These are phyloP conservation scores for Cyprinodon variegatus DNA, from an alignment of 2,113 vertebrate genomes.

Conservation along the genomic window DNA sequence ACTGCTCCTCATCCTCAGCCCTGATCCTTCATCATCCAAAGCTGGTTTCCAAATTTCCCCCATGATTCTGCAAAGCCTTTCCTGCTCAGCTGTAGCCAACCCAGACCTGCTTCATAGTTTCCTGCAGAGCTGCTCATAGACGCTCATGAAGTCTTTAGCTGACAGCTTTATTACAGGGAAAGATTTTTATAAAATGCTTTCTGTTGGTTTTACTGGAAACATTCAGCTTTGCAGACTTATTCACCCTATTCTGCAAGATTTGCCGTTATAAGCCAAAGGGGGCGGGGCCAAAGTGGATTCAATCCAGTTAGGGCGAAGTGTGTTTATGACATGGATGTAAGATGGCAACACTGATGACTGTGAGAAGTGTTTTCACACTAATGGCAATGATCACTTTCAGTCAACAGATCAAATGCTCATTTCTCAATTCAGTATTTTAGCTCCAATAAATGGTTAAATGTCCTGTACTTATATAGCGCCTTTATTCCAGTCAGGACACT, in stretches of 20 bases:
- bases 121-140: background rate
- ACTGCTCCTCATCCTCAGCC: background rate
- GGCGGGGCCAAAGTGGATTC: background rate
- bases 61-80: background rate
- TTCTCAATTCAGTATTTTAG: background rate
- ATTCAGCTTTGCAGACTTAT: background rate
- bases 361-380: too few species aligned
- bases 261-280: background rate
- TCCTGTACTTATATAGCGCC: too few species aligned
- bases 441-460: too few species aligned
- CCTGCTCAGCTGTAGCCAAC: background rate
- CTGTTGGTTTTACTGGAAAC: background rate
- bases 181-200: background rate
- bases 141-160: background rate
- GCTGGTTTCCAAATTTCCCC: conserved; percentile 20
- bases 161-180: background rate
- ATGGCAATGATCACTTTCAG: too few species aligned
- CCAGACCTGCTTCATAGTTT: conserved; percentile 12
- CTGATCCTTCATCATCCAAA: background rate
- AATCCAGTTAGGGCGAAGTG: background rate
- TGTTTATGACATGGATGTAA: background rate
- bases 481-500: too few species aligned
- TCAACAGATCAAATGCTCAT: background rate
- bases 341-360: too few species aligned
- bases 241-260: background rate